phyloP scores from a whole-genome alignment of 2,113 vertebrate genomes.

The Podarcis raffonei region DNA sequence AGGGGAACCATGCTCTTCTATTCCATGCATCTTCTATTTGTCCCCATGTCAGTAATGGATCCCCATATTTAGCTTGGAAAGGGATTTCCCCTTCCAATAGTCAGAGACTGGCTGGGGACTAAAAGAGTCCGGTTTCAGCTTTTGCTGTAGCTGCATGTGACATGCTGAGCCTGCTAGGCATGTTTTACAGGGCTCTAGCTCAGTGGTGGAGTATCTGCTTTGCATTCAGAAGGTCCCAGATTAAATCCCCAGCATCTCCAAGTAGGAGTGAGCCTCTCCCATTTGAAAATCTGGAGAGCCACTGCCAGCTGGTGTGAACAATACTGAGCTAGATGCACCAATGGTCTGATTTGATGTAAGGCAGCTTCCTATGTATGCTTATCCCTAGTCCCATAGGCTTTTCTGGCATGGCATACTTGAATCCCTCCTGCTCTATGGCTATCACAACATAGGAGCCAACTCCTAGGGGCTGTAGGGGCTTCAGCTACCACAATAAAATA shows the following conservation, averaged over 20 bases:
- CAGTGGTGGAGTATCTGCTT: too few relatives aligned
- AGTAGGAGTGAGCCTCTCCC: too few relatives aligned
- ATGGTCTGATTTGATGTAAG: neutral
- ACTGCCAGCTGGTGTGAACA: too few relatives aligned
- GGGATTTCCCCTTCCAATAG: neutral
- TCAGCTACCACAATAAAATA: too few relatives aligned
- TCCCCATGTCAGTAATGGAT: neutral
- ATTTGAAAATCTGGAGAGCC: too few relatives aligned
- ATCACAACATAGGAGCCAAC: neutral
- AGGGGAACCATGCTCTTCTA: too few relatives aligned
- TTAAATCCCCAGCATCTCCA: too few relatives aligned
- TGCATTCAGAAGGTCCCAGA: too few relatives aligned
- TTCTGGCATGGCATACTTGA: neutral
- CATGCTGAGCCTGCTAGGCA: neutral
- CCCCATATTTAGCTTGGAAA: neutral
- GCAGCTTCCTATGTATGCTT: neutral
- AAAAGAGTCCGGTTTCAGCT: neutral
- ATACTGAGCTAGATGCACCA: too few relatives aligned
- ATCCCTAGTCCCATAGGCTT: neutral
- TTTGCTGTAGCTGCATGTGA: neutral
- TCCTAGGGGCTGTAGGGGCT: too few relatives aligned
- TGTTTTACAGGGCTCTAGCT: neutral
- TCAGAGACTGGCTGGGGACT: neutral
- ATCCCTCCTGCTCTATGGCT: neutral
- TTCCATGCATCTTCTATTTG: too few relatives aligned